Base-by-base conservation (phyloP, 2,113 vertebrate species). In the Microcebus jonahi region DNA sequence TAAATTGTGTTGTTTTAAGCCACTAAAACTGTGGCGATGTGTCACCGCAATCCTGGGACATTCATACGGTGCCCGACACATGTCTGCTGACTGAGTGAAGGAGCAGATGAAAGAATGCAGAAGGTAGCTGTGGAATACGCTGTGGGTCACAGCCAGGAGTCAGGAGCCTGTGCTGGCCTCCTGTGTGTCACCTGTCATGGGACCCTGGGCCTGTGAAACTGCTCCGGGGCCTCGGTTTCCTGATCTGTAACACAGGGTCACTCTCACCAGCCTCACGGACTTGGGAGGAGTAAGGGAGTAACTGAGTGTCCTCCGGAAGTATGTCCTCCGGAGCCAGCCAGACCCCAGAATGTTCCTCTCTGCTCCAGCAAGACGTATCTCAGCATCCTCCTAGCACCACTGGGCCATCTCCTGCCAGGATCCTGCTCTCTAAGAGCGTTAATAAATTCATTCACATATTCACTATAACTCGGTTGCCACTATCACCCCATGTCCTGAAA, bases 151-250 rank as follows among this genome's bases (percentile, higher is more conserved):
- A 75, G 83, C 18, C 61, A 1, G n/a, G 6, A 23, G 65, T 45
- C 73, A 82, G 86, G 68, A 82, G 88, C 36, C 68, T 2, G 17
- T 12, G 29, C 45, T 20, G 55, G 81, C 67, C 81, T 65, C 85
- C 48, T 0, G 1, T 81, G 39, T 89, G 39, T 92, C 94, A 94
- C 79, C 86, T 55, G 31, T 89, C 96, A 92, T 34, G 71, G 68
- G 87, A 90, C 88, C 93, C 81, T 70, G 53, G 7, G 50, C 68
- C 68, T 36, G 0, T 10, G 45, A 67, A n/a, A 45, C 13, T 8
- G 34, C 2, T 12, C 63, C 75, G 21, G 55, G 59, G 36, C 70
- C 82, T 77, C 12, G 0, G 50, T 59, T 53, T 84, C 91, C 87
- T 68, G 2, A 23, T 34, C 36, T 71, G 50, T 6, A 63, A 6